phyloP scores from a whole-genome alignment of 2,888 invertebrate genomes.

The Lasioglossum vierecki region DNA sequence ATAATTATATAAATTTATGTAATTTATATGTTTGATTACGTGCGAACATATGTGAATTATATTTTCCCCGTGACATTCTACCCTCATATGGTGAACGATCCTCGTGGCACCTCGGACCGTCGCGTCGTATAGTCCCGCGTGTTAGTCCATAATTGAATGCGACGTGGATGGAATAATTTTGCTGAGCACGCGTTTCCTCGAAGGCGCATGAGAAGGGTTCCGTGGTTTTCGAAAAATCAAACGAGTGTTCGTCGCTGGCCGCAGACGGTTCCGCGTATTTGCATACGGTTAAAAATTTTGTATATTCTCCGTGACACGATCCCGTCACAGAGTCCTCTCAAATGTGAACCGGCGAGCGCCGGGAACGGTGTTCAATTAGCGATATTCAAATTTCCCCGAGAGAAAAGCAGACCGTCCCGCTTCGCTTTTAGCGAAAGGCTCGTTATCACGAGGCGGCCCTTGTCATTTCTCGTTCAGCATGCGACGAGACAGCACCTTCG shows the following conservation, averaged over 20 bases:
- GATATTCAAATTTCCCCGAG: slow-evolving; percentile 35
- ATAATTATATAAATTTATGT: no score
- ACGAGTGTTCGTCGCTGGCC: neutral
- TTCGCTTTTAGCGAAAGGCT: slow-evolving; percentile 30
- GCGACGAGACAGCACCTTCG: slow-evolving; percentile 26
- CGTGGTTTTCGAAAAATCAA: neutral
- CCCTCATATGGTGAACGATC: no score
- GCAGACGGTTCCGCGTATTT: slow-evolving; percentile 3
- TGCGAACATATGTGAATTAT: no score
- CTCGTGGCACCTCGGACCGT: no score
- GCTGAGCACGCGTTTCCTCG: neutral
- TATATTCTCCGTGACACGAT: neutral
- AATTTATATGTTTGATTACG: no score
- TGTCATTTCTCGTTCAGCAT: slow-evolving; percentile 34
- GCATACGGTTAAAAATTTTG: slow-evolving; percentile 24
- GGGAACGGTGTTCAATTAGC: slow-evolving; percentile 32
- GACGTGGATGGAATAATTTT: neutral
- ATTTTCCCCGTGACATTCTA: no score
- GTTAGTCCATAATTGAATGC: neutral
- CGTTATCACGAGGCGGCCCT: slow-evolving; percentile 37
- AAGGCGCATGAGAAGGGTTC: neutral
- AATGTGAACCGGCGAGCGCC: neutral
- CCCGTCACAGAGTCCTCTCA: neutral
- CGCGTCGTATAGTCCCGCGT: neutral
- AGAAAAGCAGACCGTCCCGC: slow-evolving; percentile 11